These are phyloP conservation scores for Sapayoa aenigma DNA, from an alignment of 2,113 vertebrate species.

Conservation along the genomic window DNA sequence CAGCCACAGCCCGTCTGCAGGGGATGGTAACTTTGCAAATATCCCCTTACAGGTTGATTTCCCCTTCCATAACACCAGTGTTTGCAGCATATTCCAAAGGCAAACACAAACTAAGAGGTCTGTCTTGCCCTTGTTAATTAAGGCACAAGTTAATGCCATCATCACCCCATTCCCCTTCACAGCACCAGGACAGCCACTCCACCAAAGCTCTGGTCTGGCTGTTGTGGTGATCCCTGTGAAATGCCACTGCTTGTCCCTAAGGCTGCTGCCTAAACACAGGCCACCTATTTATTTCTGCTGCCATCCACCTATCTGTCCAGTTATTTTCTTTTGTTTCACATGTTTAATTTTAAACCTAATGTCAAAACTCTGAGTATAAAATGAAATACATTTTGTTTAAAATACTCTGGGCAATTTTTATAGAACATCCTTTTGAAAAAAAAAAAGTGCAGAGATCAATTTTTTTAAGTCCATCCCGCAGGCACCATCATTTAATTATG, in stretches of 20 bases:
- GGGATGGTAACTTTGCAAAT: neutral
- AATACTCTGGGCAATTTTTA: slow-evolving; percentile 79
- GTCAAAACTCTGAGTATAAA: slow-evolving; percentile 68
- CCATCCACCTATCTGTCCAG: slow-evolving; percentile 46
- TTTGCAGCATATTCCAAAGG: neutral
- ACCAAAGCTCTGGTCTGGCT: neutral
- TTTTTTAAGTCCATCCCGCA: slow-evolving; percentile 82
- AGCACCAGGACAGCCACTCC: neutral
- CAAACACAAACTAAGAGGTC: neutral
- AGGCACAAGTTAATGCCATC: neutral
- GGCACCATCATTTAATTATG: slow-evolving; percentile 87
- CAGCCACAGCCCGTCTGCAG: neutral
- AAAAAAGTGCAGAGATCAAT: slow-evolving; percentile 78
- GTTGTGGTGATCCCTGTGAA: neutral
- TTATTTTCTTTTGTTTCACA: slow-evolving; percentile 46
- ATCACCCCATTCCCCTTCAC: neutral
- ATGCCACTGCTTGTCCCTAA: neutral
- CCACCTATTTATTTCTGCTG: neutral
- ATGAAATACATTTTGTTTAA: slow-evolving; percentile 75
- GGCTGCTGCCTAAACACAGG: neutral
- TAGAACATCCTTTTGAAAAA: slow-evolving; percentile 76
- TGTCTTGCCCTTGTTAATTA: neutral
- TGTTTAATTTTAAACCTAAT: slow-evolving; percentile 66
- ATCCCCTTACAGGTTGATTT: neutral
- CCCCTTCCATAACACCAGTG: rapidly evolving